These are phyloP conservation scores for Bambusicola thoracicus DNA, from an alignment of 2,113 vertebrate genomes.

Conservation along the genomic window DNA sequence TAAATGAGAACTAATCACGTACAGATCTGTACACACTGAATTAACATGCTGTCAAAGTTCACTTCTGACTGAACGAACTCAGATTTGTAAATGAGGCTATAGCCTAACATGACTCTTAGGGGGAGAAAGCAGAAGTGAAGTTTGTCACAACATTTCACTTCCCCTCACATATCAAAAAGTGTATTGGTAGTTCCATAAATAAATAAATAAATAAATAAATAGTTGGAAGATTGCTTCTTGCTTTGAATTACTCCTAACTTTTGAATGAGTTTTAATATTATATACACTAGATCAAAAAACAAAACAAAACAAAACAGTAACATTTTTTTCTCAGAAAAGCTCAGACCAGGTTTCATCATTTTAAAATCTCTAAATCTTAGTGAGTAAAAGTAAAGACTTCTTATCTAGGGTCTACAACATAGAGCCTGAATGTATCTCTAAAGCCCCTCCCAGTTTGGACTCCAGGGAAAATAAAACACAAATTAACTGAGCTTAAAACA, in stretches of 20 bases:
- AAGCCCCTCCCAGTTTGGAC: not conserved
- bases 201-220: too few species aligned
- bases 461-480: not conserved
- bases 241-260: not conserved
- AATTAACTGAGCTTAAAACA: not conserved
- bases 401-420: not conserved
- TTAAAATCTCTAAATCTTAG: not conserved
- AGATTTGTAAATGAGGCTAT: not conserved
- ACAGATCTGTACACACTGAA: not conserved
- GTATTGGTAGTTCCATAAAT: not conserved
- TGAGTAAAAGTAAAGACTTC: not conserved
- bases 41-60: not conserved
- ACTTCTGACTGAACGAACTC: not conserved
- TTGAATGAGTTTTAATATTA: not conserved
- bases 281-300: not conserved
- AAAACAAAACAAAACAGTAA: not conserved
- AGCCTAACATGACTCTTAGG: fast-evolving
- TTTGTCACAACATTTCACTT: not conserved
- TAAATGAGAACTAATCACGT: not conserved
- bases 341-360: not conserved
- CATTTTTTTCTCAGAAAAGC: not conserved
- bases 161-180: not conserved
- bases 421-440: not conserved
- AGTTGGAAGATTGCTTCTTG: not conserved
- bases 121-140: not conserved